These are phyloP conservation scores for Caerostris extrusa DNA, from an alignment of 1,140 invertebrate genomes.

Conservation along the genomic window DNA sequence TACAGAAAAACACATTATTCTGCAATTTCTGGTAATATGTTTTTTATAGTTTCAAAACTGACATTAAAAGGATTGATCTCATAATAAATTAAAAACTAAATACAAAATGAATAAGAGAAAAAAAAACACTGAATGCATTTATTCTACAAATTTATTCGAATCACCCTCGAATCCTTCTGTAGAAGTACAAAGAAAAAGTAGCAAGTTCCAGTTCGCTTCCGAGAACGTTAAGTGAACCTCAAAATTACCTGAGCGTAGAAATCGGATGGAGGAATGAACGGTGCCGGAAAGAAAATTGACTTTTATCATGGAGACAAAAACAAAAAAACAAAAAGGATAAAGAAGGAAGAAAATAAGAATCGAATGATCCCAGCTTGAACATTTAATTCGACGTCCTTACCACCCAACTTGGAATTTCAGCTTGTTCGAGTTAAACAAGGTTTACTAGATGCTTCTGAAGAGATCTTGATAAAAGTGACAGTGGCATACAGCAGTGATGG, in stretches of 20 bases:
- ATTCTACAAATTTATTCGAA: not conserved
- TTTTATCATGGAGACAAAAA: conserved; percentile 59
- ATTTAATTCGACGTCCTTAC: conserved; percentile 50
- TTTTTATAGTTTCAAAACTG: no score
- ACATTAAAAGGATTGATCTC: no score
- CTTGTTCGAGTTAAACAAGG: conserved; percentile 51
- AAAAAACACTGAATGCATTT: not conserved
- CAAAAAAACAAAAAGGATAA: conserved; percentile 5
- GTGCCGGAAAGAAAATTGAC: conserved; percentile 60
- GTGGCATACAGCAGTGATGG: not conserved
- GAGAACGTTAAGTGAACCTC: conserved; percentile 51
- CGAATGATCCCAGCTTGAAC: conserved; percentile 38
- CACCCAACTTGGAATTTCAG: conserved; percentile 50
- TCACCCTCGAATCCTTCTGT: not conserved
- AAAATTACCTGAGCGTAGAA: conserved; percentile 65
- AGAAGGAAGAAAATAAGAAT: not conserved
- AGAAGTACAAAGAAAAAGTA: not conserved
- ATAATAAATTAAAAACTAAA: not conserved
- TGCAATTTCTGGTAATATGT: no score
- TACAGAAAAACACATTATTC: no score
- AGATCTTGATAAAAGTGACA: not conserved
- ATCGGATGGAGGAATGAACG: conserved; percentile 55
- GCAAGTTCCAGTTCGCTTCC: not conserved
- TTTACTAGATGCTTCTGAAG: conserved; percentile 4
- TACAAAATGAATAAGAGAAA: not conserved